phyloP scores from a whole-genome alignment of 2,113 vertebrate genomes.

The Pithys albifrons region DNA sequence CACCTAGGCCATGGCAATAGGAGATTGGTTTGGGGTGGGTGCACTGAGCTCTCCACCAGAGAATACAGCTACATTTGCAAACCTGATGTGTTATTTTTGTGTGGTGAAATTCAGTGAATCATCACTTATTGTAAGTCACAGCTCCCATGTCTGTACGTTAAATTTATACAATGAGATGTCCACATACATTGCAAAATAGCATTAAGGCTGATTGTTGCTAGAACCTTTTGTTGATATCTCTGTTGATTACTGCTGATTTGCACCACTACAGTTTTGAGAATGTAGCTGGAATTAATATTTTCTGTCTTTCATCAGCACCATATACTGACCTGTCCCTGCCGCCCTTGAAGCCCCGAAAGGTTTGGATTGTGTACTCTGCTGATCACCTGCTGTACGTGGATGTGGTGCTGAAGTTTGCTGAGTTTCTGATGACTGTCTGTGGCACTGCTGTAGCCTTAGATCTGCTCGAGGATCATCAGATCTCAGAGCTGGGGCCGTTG shows the following conservation, averaged over 20 bases:
- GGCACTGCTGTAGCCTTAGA: conserved; percentile 90
- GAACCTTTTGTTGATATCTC: not conserved
- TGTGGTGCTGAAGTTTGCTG: conserved; percentile 88
- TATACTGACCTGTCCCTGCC: not conserved
- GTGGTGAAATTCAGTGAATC: not conserved
- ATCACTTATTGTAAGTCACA: not conserved
- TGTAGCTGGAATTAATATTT: not conserved
- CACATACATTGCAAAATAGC: not conserved
- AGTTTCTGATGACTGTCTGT: conserved; percentile 88
- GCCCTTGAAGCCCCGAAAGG: conserved; percentile 70
- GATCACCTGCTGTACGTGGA: conserved; percentile 89
- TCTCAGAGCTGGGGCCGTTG: conserved; percentile 83
- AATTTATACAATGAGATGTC: not conserved
- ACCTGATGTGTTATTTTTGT: not conserved
- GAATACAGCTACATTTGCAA: not conserved
- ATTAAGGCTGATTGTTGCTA: not conserved
- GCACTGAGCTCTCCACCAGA: not conserved
- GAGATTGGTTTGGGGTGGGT: not conserved
- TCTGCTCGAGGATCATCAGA: conserved; percentile 80
- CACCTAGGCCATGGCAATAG: not conserved
- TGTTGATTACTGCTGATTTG: not conserved
- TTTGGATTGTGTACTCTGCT: conserved; percentile 90
- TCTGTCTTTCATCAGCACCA: not conserved
- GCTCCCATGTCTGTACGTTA: not conserved
- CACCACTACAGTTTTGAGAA: not conserved